A percentile compares a stretch with the other conserved stretches of the same genome.
Conservation (phyloP, 2,888 invertebrate species). For the Drosophila meridionalis region DNA sequence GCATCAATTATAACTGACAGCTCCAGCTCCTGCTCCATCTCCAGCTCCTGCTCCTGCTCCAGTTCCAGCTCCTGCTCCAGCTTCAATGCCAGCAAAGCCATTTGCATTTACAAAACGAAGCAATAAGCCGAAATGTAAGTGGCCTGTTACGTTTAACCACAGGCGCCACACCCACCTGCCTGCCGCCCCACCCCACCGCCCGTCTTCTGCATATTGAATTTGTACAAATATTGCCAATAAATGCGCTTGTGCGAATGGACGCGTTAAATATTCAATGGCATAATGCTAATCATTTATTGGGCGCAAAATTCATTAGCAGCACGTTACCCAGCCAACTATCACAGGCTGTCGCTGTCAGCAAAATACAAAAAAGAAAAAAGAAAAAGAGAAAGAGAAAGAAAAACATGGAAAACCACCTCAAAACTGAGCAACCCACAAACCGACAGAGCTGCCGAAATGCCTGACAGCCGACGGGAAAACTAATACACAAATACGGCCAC, state of each 20-base stretch:
- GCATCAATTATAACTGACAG: constrained; percentile 73
- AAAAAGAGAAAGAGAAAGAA: too few species aligned
- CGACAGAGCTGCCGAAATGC: constrained; percentile 27
- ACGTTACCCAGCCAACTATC: constrained; percentile 53
- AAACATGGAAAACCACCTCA: constrained; percentile 16
- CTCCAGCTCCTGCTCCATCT: constrained; percentile 2
- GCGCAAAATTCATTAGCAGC: constrained; percentile 70
- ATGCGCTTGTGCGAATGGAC: constrained; percentile 47
- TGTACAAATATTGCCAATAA: constrained; percentile 64
- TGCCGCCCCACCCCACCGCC: neutral
- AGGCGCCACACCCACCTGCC: neutral
- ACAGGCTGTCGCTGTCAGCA: constrained; percentile 42
- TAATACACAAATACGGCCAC: constrained; percentile 21
- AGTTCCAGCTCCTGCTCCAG: neutral
- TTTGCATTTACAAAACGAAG: constrained; percentile 53
- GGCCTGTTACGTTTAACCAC: constrained; percentile 35
- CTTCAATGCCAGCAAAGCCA: constrained; percentile 32
- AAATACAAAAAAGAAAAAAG: neutral
- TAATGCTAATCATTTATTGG: constrained; percentile 77
- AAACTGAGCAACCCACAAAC: constrained; percentile 5
- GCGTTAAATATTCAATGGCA: constrained; percentile 73
- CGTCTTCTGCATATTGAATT: constrained; percentile 55
- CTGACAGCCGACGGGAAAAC: constrained; percentile 49
- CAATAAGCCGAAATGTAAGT: constrained; percentile 42
- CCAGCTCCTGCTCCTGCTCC: neutral